Conservation (phyloP, 30 jellyfish, hydroid and myxozoan genomes). For the Hydractinia symbiolongicarpus region DNA sequence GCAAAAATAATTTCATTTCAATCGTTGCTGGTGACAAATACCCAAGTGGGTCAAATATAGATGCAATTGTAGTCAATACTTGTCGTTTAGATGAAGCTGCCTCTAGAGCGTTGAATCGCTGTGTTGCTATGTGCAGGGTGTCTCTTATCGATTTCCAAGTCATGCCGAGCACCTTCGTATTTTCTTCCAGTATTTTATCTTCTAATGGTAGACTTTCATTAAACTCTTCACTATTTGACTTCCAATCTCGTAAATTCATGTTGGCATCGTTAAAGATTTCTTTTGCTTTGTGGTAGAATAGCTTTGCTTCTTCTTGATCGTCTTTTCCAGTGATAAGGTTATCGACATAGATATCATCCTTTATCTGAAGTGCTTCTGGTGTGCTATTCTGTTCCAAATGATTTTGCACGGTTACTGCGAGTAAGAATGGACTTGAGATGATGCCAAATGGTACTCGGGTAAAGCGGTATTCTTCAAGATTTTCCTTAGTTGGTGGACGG, state of each 20-base stretch:
- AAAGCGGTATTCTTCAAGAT: neutral
- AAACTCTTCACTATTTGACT: constrained; percentile 22
- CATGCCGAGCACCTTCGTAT: constrained; percentile 27
- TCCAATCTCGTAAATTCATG: constrained; percentile 1
- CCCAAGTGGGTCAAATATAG: constrained; percentile 42
- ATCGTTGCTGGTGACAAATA: constrained; percentile 16
- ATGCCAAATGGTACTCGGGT: constrained; percentile 16
- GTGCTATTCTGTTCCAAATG: neutral
- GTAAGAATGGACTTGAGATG: constrained; percentile 5
- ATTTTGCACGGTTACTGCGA: constrained; percentile 3
- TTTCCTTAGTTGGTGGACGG: neutral
- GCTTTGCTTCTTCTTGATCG: neutral
- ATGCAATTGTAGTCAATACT: constrained; percentile 25
- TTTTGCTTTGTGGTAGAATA: neutral
- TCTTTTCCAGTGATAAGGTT: constrained; percentile 41
- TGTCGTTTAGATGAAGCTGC: constrained; percentile 29
- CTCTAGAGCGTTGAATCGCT: neutral
- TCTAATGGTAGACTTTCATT: neutral
- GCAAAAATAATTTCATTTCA: constrained; percentile 14
- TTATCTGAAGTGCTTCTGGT: neutral
- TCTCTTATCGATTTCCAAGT: constrained; percentile 36
- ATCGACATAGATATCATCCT: constrained; percentile 37
- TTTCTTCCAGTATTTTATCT: constrained; percentile 6
- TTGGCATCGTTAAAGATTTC: neutral
- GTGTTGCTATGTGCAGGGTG: constrained; percentile 23